phyloP scores from a whole-genome alignment of 2,888 invertebrate genomes.

The Epinotia ramella region DNA sequence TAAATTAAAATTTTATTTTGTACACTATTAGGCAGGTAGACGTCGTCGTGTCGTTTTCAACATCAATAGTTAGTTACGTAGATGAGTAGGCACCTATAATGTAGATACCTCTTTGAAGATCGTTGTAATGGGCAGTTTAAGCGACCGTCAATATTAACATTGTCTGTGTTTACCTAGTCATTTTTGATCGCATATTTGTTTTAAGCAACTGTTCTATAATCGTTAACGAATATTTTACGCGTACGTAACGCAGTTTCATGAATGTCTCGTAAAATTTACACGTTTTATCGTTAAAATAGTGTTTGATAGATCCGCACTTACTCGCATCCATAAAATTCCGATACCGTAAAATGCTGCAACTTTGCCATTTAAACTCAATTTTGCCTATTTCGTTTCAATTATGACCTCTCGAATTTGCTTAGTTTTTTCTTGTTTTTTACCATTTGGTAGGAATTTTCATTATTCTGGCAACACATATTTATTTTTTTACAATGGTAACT shows the following conservation, averaged over 20 bases:
- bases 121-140: slow-evolving; percentile 9
- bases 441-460: too few species aligned
- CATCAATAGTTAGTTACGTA: too few species aligned
- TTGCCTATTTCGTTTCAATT: too few species aligned
- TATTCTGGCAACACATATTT: too few species aligned
- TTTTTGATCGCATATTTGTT: slow-evolving; percentile 14
- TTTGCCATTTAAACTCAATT: too few species aligned
- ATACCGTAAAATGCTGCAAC: too few species aligned
- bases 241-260: slow-evolving; percentile 47
- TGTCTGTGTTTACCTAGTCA: slow-evolving; percentile 20
- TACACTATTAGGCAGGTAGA: too few species aligned
- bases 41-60: too few species aligned
- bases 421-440: too few species aligned
- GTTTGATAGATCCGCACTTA: slow-evolving; percentile 48
- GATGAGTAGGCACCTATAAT: not conserved
- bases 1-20: too few species aligned
- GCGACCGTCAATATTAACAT: slow-evolving; percentile 17
- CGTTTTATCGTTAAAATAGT: slow-evolving; percentile 49
- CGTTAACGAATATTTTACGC: slow-evolving; percentile 28
- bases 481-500: too few species aligned
- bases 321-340: slow-evolving; percentile 46
- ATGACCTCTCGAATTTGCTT: too few species aligned
- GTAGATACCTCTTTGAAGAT: slow-evolving; percentile 14
- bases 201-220: slow-evolving; percentile 26
- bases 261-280: slow-evolving; percentile 55